These are phyloP conservation scores for Anabacerthia variegaticeps DNA, from an alignment of 2,797 vertebrate genomes.

Conservation along the genomic window DNA sequence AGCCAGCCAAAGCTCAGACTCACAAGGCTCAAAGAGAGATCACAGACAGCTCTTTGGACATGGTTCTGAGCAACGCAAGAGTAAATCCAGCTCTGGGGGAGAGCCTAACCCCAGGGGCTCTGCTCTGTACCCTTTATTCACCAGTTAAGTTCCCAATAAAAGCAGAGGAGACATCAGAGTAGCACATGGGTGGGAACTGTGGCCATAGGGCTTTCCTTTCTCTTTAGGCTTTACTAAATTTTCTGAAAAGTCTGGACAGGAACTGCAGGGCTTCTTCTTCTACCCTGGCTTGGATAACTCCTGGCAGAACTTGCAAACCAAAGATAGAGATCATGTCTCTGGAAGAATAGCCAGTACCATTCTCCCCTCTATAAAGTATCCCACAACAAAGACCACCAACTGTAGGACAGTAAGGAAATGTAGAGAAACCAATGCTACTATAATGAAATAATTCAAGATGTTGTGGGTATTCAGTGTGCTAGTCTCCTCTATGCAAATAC, in stretches of 20 bases:
- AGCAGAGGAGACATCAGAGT: background rate
- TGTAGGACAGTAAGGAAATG: background rate
- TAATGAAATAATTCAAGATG: background rate
- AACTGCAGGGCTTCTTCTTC: background rate
- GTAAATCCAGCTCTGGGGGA: background rate
- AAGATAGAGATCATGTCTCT: background rate
- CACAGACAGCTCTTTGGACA: slow-evolving; percentile 3
- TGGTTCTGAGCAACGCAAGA: slow-evolving; percentile 5
- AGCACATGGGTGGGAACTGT: background rate
- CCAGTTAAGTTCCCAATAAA: background rate
- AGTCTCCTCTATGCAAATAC: background rate
- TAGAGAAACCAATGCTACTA: background rate
- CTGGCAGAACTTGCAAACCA: background rate
- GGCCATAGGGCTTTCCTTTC: background rate
- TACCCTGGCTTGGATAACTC: background rate
- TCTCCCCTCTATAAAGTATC: background rate
- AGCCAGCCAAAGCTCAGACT: slow-evolving; percentile 19
- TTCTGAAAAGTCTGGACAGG: background rate
- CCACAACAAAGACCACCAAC: background rate
- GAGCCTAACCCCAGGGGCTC: background rate
- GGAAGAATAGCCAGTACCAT: background rate
- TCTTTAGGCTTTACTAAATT: background rate
- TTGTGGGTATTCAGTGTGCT: background rate
- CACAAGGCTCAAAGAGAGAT: background rate
- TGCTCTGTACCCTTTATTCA: slow-evolving; percentile 5